Conservation (phyloP, 2,113 vertebrate species). For the Phrynocephalus versicolor region DNA sequence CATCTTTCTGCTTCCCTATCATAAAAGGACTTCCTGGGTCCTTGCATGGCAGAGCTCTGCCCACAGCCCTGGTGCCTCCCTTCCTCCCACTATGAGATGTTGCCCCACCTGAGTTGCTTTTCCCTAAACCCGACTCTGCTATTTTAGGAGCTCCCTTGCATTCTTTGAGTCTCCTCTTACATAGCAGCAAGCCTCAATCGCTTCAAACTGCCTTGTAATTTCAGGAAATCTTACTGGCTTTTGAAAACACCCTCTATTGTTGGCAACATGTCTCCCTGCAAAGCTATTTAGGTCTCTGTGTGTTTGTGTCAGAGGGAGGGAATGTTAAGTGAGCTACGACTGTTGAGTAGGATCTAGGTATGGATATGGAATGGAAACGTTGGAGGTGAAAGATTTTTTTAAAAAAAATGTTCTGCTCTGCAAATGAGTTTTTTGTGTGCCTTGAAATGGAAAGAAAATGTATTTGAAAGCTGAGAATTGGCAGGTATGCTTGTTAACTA, state of each 20-base stretch:
- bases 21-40: too few species aligned
- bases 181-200: background rate
- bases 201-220: background rate
- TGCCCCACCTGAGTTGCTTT: background rate
- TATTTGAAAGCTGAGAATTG: constrained; percentile 26
- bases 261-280: background rate
- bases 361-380: background rate
- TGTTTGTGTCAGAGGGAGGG: background rate
- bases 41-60: background rate
- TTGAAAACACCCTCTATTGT: background rate
- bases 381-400: background rate
- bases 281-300: background rate
- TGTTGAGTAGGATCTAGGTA: background rate
- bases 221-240: background rate
- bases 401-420: background rate
- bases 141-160: background rate
- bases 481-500: background rate
- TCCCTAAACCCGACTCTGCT: background rate
- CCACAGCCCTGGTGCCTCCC: background rate
- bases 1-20: too few species aligned
- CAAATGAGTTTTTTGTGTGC: background rate
- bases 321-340: background rate
- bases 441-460: constrained; percentile 25
- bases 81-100: too few species aligned
- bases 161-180: too few species aligned